Conservation (phyloP, 53 echinoderm and acorn worm genomes). For the Luidia sarsii region DNA sequence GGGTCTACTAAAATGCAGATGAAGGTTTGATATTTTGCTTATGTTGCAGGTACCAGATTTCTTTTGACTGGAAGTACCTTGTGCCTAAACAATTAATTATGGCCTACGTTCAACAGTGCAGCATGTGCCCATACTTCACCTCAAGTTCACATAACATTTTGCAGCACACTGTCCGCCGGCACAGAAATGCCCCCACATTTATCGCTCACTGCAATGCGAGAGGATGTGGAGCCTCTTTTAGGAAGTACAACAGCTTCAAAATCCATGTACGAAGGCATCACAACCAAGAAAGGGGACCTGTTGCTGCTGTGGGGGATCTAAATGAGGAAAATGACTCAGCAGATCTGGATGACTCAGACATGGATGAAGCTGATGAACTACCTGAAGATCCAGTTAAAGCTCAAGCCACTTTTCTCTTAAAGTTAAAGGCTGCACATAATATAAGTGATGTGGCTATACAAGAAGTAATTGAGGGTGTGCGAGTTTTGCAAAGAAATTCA, state of each 20-base stretch:
- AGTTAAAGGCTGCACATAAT: no score
- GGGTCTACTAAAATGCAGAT: no score
- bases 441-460: no score
- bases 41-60: no score
- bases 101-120: background rate
- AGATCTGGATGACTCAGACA: background rate
- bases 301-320: background rate
- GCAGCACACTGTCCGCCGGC: background rate
- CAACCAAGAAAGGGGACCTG: background rate
- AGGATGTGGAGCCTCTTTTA: conserved; percentile 1
- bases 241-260: background rate
- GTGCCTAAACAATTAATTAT: no score
- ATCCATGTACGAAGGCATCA: background rate
- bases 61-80: no score
- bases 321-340: background rate
- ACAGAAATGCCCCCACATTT: conserved; percentile 10
- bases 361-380: background rate
- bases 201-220: conserved; percentile 1
- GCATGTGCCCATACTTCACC: conserved; percentile 4
- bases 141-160: conserved; percentile 2
- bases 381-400: background rate
- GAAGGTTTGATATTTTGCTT: no score
- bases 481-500: no score
- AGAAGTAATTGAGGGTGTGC: no score
- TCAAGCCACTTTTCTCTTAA: conserved; percentile 1